Percentiles rank a stretch among this genome's conserved stretches.
Evolutionary conservation across 2,888 invertebrate species (phyloP).

Genomic region (Argyra leucocephala): DNA sequence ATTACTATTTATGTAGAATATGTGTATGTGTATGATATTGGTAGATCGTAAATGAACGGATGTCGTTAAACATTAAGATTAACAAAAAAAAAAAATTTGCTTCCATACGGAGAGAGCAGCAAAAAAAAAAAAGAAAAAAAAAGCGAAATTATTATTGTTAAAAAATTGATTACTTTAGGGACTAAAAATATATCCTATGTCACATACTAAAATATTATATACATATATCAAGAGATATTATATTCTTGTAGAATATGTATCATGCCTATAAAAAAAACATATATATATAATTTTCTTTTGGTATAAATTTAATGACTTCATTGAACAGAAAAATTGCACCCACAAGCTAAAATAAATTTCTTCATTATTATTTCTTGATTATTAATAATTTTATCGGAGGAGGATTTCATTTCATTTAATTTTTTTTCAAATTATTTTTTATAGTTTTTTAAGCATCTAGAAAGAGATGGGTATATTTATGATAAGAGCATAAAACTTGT

Average conservation of each 20-base stretch:
- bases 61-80: slow-evolving; percentile 6
- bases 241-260: not conserved
- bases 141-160: not conserved
- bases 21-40: not conserved
- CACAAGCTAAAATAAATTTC: not conserved
- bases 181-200: not conserved
- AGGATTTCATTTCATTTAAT: not conserved
- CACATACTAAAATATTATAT: not conserved
- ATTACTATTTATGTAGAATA: too few species aligned
- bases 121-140: not conserved
- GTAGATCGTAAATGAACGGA: not conserved
- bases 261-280: not conserved
- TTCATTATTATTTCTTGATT: not conserved
- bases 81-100: not conserved
- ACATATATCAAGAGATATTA: not conserved
- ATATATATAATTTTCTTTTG: not conserved
- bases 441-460: too few species aligned
- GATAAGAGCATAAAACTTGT: too few species aligned
- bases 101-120: not conserved
- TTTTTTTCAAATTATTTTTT: too few species aligned
- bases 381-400: not conserved
- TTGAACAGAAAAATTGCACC: slow-evolving; percentile 6
- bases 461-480: too few species aligned
- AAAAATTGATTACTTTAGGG: slow-evolving; percentile 6
- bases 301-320: slow-evolving; percentile 6